Evolutionary conservation across 2,888 invertebrate genomes (phyloP).

Genomic region (Physocephala rufipes): DNA sequence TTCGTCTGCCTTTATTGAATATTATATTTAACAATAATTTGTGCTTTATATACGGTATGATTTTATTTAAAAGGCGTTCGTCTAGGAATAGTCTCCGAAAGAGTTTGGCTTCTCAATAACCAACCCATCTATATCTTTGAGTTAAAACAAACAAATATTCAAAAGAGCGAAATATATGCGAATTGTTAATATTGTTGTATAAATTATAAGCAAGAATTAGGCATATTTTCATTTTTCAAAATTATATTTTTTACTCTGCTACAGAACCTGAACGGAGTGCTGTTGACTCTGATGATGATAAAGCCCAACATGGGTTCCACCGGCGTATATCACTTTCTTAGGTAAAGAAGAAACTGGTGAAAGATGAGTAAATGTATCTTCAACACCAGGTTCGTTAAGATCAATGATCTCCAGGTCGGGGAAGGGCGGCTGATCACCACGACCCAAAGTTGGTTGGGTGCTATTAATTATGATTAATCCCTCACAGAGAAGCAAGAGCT

Average conservation of each 20-base stretch:
- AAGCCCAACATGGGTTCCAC: neutral
- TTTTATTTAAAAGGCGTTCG: too few relatives aligned
- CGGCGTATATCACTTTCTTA: neutral
- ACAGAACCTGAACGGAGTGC: neutral
- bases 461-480: constrained; percentile 54
- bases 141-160: too few relatives aligned
- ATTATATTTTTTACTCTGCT: neutral
- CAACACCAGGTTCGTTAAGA: constrained; percentile 59
- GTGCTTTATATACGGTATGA: too few relatives aligned
- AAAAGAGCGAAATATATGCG: neutral
- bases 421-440: constrained; percentile 64
- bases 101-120: too few relatives aligned
- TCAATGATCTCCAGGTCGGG: constrained; percentile 54
- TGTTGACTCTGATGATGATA: neutral
- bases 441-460: constrained; percentile 43
- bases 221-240: neutral
- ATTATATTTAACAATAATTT: too few relatives aligned
- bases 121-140: too few relatives aligned
- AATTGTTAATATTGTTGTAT: neutral
- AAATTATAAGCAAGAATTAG: neutral
- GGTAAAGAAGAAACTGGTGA: too few relatives aligned
- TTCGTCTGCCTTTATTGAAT: too few relatives aligned
- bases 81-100: too few relatives aligned
- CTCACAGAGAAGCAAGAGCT: constrained; percentile 56
- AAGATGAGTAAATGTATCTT: too few relatives aligned